Conservation (phyloP, 2,113 vertebrate genomes). For the Puffinus mauretanicus region DNA sequence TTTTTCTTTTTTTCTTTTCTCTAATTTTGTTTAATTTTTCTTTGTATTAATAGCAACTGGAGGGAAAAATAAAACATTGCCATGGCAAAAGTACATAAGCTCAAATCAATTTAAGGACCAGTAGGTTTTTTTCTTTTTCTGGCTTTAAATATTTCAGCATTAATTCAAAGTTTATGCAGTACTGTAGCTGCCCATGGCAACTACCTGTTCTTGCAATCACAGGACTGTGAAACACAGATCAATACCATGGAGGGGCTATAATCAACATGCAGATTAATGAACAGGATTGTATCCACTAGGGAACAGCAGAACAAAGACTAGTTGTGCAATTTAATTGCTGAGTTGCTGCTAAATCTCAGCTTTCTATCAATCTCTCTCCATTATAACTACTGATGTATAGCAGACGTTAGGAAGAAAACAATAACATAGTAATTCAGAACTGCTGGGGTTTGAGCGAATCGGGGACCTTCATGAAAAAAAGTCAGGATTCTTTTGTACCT, state of each 20-base stretch:
- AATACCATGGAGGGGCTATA: conserved; percentile 67
- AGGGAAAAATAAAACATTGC: not conserved
- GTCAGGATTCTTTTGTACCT: conserved; percentile 45
- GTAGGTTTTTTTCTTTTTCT: not conserved
- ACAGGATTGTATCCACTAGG: conserved; percentile 60
- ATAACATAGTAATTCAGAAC: conserved; percentile 71
- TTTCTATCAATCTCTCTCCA: conserved; percentile 73
- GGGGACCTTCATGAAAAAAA: conserved; percentile 24
- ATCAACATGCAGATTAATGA: conserved; percentile 83
- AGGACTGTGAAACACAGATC: conserved; percentile 66
- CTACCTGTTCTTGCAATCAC: conserved; percentile 53
- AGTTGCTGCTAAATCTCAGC: conserved; percentile 73
- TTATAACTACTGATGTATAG: conserved; percentile 71
- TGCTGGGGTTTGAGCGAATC: conserved; percentile 38
- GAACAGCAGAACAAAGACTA: conserved; percentile 74
- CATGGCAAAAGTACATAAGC: not conserved
- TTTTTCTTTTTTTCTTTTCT: not conserved
- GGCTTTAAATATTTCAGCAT: conserved; percentile 24
- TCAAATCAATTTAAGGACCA: not conserved
- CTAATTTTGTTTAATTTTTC: not conserved
- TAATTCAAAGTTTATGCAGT: conserved; percentile 21
- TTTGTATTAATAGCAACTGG: not conserved
- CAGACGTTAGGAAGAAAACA: conserved; percentile 72
- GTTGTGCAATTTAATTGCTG: conserved; percentile 80
- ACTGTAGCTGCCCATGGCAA: conserved; percentile 34